Conservation (phyloP, 1,140 invertebrate genomes). For the Yoshiicerus persimilis region DNA sequence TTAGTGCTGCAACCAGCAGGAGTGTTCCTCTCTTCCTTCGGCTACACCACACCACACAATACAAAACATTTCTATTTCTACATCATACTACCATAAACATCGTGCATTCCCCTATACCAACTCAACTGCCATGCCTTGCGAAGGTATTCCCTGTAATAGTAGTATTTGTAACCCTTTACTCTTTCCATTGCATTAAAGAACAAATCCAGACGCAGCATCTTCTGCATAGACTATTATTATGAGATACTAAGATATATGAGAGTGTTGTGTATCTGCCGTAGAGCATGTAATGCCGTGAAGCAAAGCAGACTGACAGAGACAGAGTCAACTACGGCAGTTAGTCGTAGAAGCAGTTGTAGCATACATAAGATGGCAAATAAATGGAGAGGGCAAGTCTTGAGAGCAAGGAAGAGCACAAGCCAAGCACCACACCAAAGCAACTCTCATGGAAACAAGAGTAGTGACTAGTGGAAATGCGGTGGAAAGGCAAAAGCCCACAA, state of each 20-base stretch:
- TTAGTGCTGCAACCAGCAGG: not conserved
- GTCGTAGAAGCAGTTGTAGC: not conserved
- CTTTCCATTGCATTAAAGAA: too few relatives aligned
- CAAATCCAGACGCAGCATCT: too few relatives aligned
- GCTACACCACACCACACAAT: not conserved
- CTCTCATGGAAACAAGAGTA: not conserved
- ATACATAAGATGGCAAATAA: not conserved
- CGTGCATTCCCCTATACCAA: not conserved
- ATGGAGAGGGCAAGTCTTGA: not conserved
- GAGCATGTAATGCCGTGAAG: not conserved
- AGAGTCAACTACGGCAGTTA: not conserved
- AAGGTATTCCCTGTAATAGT: not conserved
- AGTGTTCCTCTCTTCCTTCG: not conserved
- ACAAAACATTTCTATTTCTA: not conserved
- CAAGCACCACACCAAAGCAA: not conserved
- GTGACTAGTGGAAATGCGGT: not conserved
- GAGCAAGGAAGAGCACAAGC: not conserved
- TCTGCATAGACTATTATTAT: too few relatives aligned
- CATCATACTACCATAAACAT: not conserved
- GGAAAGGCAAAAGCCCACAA: conserved; percentile 37
- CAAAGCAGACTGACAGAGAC: not conserved
- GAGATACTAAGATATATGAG: not conserved
- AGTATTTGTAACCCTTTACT: too few relatives aligned
- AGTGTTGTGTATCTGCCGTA: not conserved
- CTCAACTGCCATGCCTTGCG: not conserved